These are phyloP conservation scores for Lepidochrysops patricia DNA, from an alignment of 2,888 invertebrate genomes.

Conservation along the genomic window DNA sequence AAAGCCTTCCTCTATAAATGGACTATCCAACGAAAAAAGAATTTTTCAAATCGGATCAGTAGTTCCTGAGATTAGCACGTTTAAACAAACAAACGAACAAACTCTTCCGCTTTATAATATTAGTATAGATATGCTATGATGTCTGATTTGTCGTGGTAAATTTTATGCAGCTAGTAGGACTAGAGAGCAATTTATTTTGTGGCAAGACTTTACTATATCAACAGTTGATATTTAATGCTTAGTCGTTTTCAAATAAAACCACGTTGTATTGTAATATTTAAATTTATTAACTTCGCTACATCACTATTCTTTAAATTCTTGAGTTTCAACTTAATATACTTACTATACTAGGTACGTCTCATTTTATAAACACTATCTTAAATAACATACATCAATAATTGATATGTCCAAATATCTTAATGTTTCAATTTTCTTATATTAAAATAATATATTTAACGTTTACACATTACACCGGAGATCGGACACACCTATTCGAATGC, in stretches of 20 bases:
- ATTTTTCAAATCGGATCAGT: no score
- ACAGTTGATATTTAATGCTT: not conserved
- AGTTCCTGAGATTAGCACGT: no score
- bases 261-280: slow-evolving; percentile 41
- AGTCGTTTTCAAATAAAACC: slow-evolving; percentile 31
- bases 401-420: slow-evolving; percentile 58
- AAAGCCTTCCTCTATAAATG: no score
- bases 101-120: no score
- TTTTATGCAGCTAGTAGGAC: no score
- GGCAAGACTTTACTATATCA: no score
- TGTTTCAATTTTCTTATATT: slow-evolving; percentile 58
- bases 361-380: slow-evolving; percentile 68
- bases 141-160: no score
- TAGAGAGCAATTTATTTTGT: no score
- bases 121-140: no score
- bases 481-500: slow-evolving; percentile 45
- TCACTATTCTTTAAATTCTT: slow-evolving; percentile 68
- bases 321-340: slow-evolving; percentile 67
- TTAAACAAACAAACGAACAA: no score
- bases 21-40: no score
- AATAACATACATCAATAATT: slow-evolving; percentile 50
- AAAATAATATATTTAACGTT: slow-evolving; percentile 50
- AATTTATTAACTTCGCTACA: slow-evolving; percentile 66
- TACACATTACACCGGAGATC: slow-evolving; percentile 62
- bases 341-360: slow-evolving; percentile 60